A percentile compares a stretch with the other conserved stretches of the same genome.
phyloP scores from a whole-genome alignment of 2,888 invertebrate species.

The Agonopterix arenella region DNA sequence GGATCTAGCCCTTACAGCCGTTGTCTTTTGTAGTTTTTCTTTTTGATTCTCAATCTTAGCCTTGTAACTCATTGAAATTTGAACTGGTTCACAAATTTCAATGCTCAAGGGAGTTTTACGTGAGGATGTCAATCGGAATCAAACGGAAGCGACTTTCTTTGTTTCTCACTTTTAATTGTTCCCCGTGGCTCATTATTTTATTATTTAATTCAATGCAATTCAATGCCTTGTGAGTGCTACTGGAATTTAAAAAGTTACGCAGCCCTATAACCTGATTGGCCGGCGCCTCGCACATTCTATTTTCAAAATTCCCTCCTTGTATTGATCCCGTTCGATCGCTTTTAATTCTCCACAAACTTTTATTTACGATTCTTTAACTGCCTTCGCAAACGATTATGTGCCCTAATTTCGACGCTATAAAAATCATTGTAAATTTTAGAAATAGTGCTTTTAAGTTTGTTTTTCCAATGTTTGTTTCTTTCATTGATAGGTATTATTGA shows the following conservation, averaged over 20 bases:
- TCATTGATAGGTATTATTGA: conserved; percentile 21
- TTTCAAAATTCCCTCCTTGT: conserved; percentile 55
- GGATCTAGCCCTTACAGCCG: too few relatives aligned
- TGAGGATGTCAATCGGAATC: too few relatives aligned
- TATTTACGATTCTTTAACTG: conserved; percentile 1
- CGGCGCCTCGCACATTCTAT: conserved; percentile 57
- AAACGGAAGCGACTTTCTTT: too few relatives aligned
- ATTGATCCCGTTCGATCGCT: conserved; percentile 50
- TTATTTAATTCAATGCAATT: too few relatives aligned
- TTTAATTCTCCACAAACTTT: conserved; percentile 31
- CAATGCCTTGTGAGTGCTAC: too few relatives aligned
- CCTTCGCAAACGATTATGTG: background rate
- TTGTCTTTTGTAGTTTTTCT: too few relatives aligned
- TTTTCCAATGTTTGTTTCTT: conserved; percentile 28
- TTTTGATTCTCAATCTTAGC: too few relatives aligned
- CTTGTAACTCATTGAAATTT: too few relatives aligned
- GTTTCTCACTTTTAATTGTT: too few relatives aligned
- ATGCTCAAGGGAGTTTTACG: too few relatives aligned
- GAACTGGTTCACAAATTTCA: too few relatives aligned
- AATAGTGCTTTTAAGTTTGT: conserved; percentile 1
- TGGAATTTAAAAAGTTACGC: conserved; percentile 5
- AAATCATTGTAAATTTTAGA: conserved; percentile 11
- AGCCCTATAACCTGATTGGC: conserved; percentile 46
- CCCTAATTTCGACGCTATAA: background rate
- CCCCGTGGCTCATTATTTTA: too few relatives aligned